phyloP scores from a whole-genome alignment of 2,113 vertebrate species.

The Caretta caretta region DNA sequence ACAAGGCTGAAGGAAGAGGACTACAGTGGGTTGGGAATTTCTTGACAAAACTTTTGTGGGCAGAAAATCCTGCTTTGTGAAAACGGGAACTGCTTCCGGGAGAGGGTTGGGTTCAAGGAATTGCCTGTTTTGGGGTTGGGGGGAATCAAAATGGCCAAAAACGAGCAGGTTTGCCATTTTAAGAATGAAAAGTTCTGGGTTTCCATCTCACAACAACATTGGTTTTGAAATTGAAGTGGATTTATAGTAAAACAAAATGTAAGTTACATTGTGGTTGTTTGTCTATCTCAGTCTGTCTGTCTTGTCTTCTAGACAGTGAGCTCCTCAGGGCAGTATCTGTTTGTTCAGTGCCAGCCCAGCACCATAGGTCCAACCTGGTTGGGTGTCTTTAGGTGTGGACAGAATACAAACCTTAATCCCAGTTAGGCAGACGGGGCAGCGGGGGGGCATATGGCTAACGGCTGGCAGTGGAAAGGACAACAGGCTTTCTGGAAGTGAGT shows the following conservation, averaged over 20 bases:
- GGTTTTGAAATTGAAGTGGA: background rate
- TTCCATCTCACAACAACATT: background rate
- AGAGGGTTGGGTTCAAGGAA: background rate
- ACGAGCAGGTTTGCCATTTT: background rate
- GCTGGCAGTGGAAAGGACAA: background rate
- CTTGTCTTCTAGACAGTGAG: background rate
- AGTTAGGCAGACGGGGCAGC: no score
- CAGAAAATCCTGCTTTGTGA: background rate
- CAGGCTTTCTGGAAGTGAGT: background rate
- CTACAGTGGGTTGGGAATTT: background rate
- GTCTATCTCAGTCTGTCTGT: background rate
- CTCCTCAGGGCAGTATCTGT: background rate
- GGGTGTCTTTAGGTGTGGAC: background rate
- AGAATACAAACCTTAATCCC: background rate
- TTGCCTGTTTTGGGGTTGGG: background rate
- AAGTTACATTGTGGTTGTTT: background rate
- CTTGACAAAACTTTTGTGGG: background rate
- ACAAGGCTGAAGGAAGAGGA: no score
- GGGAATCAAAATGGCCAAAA: background rate
- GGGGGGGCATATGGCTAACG: background rate
- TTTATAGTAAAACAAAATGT: background rate
- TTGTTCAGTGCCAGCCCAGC: background rate
- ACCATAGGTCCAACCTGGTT: background rate
- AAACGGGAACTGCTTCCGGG: background rate
- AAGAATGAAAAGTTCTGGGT: no score